These are phyloP conservation scores for Gambusia yucatana DNA, from an alignment of 2,797 vertebrate genomes.

Conservation along the genomic window DNA sequence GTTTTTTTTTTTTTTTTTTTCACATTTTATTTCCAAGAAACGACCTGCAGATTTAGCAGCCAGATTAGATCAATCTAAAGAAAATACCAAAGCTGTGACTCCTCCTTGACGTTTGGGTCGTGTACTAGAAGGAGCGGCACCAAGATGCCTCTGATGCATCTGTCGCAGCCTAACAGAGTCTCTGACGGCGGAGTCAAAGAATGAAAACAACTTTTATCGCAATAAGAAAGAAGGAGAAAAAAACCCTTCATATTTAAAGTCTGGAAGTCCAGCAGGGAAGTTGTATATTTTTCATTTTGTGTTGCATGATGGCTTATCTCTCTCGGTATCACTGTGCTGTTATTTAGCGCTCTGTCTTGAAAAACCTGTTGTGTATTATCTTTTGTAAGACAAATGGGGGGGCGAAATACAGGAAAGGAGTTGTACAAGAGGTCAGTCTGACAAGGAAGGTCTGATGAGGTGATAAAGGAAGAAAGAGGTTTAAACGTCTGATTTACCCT, in stretches of 20 bases:
- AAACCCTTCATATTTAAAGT: neutral
- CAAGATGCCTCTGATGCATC: neutral
- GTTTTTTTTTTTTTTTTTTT: neutral
- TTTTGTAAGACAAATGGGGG: neutral
- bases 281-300: neutral
- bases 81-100: slow-evolving; percentile 9
- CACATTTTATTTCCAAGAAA: neutral
- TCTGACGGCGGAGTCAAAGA: neutral
- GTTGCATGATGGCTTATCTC: neutral
- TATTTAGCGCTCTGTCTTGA: slow-evolving; percentile 28
- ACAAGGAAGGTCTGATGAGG: slow-evolving; percentile 46
- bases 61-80: slow-evolving; percentile 9
- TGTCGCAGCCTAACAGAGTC: neutral
- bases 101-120: neutral
- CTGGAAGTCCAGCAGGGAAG: neutral
- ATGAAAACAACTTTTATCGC: slow-evolving; percentile 11
- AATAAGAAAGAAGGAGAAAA: neutral
- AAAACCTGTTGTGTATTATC: slow-evolving; percentile 62
- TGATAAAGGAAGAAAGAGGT: slow-evolving; percentile 40
- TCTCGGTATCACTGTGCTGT: neutral
- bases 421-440: slow-evolving; percentile 27
- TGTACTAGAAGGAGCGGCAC: neutral
- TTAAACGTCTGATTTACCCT: neutral
- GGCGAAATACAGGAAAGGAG: slow-evolving; percentile 12
- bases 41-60: neutral